These are phyloP conservation scores for Ormyrus rosae DNA, from an alignment of 2,888 invertebrate genomes.

Conservation along the genomic window DNA sequence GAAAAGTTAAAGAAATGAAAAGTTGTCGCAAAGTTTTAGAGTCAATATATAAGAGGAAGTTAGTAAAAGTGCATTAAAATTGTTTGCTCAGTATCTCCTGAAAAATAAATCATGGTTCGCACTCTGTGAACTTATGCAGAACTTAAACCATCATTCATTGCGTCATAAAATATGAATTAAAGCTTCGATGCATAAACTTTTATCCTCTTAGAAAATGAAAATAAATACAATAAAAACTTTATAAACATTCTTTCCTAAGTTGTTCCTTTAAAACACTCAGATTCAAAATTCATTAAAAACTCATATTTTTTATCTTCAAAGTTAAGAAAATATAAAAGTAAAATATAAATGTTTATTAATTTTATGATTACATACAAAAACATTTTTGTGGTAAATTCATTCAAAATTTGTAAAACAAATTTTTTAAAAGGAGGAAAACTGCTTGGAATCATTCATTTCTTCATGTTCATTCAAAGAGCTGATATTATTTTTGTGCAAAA, in stretches of 20 bases:
- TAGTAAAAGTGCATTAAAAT: constrained; percentile 25
- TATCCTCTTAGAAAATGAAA: too few species aligned
- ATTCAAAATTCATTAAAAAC: too few species aligned
- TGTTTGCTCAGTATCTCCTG: constrained; percentile 14
- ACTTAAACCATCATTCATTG: constrained; percentile 11
- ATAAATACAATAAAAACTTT: neutral
- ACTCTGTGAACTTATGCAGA: neutral
- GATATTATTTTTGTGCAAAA: neutral
- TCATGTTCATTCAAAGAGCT: too few species aligned
- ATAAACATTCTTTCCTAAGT: neutral
- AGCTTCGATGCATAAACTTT: too few species aligned
- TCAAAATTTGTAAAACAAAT: neutral
- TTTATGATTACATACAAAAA: neutral
- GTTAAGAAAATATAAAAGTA: neutral
- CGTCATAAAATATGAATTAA: constrained; percentile 7
- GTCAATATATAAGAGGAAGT: constrained; percentile 17
- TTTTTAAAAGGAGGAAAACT: too few species aligned
- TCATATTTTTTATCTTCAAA: neutral
- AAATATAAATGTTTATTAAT: neutral
- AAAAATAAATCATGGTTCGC: constrained; percentile 9
- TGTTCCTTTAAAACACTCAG: neutral
- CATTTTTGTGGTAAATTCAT: neutral
- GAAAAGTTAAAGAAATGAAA: too few species aligned
- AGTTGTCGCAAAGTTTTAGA: neutral
- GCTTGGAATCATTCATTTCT: too few species aligned